Conservation (phyloP, 2,888 invertebrate species). For the Drosophila anomalata region DNA sequence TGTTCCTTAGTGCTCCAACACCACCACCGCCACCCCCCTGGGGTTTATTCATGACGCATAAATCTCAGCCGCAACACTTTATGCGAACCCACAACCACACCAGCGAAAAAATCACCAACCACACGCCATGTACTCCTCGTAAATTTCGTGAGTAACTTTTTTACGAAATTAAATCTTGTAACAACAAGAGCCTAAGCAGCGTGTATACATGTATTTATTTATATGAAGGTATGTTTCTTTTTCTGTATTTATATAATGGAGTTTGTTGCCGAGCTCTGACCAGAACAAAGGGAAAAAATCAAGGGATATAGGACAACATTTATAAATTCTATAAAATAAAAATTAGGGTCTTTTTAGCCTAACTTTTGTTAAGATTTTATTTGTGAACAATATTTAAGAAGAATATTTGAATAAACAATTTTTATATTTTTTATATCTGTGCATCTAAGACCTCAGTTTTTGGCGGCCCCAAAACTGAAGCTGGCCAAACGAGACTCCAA, state of each 20-base stretch:
- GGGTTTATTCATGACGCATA: slow-evolving; percentile 82
- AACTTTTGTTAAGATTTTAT: neutral
- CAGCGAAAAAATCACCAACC: slow-evolving; percentile 58
- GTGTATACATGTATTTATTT: slow-evolving; percentile 33
- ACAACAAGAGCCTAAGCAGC: slow-evolving; percentile 58
- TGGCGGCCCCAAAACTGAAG: slow-evolving; percentile 33
- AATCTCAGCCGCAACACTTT: slow-evolving; percentile 81
- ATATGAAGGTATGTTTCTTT: slow-evolving; percentile 26
- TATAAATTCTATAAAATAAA: too few species aligned
- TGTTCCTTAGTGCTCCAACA: slow-evolving; percentile 35
- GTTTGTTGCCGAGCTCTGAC: slow-evolving; percentile 17
- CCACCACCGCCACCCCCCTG: slow-evolving; percentile 52
- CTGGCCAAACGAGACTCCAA: slow-evolving; percentile 39
- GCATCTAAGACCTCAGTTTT: slow-evolving; percentile 38
- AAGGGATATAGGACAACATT: neutral
- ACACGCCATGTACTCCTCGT: slow-evolving; percentile 79
- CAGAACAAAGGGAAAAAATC: slow-evolving; percentile 8
- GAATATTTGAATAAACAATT: neutral
- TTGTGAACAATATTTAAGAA: too few species aligned
- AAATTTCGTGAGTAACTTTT: slow-evolving; percentile 79
- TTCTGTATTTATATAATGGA: slow-evolving; percentile 32
- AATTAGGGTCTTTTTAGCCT: neutral
- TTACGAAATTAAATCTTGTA: slow-evolving; percentile 80
- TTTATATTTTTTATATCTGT: slow-evolving; percentile 2
- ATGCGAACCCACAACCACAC: slow-evolving; percentile 79